A percentile compares a stretch with the other conserved stretches of the same genome.
Conservation (phyloP, 2,113 vertebrate species). For the Raja brachyura region DNA sequence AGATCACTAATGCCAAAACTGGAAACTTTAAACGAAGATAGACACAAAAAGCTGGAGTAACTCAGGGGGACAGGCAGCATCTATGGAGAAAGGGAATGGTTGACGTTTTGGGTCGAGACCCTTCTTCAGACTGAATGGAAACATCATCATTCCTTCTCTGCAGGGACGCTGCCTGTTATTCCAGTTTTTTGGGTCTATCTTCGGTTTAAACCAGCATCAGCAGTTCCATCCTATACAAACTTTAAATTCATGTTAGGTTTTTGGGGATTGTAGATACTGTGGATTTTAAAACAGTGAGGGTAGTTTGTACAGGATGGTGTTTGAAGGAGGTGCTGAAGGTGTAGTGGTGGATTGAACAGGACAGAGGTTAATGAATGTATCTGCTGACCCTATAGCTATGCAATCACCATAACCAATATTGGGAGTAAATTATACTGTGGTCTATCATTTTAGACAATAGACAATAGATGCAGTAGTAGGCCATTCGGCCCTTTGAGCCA, state of each 20-base stretch:
- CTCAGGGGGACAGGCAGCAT: too few species aligned
- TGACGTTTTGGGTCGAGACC: too few species aligned
- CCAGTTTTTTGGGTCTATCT: too few species aligned
- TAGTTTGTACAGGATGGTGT: background rate
- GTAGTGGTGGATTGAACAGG: background rate
- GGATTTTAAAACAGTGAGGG: background rate
- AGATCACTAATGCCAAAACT: background rate
- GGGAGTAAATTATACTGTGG: background rate
- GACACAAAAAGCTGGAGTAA: too few species aligned
- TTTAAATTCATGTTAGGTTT: background rate
- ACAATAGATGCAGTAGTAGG: too few species aligned
- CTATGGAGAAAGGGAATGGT: too few species aligned
- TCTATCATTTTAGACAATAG: background rate
- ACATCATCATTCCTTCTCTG: too few species aligned
- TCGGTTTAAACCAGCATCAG: too few species aligned
- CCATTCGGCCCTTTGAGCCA: too few species aligned
- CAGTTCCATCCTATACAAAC: background rate
- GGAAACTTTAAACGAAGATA: background rate
- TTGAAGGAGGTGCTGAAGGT: background rate
- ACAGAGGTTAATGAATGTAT: background rate
- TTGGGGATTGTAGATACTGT: background rate
- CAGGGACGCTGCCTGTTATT: too few species aligned
- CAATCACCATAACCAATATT: background rate
- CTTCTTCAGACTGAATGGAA: too few species aligned
- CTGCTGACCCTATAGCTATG: background rate